Conservation (phyloP, 2,113 vertebrate genomes). For the Amphilophus citrinellus region DNA sequence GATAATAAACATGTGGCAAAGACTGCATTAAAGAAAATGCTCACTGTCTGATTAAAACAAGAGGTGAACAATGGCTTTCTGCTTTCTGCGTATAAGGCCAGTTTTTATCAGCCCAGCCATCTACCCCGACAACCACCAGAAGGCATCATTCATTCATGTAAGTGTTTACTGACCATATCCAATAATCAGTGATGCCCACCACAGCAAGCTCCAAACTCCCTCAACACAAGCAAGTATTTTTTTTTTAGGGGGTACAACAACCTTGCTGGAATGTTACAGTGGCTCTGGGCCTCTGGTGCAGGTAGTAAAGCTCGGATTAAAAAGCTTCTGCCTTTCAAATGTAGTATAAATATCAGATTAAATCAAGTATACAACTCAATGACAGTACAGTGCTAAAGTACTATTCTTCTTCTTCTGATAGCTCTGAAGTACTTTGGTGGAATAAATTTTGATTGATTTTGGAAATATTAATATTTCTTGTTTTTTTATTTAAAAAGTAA, state of each 20-base stretch:
- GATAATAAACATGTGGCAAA: no score
- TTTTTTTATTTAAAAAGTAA: no score
- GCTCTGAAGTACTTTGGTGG: background rate
- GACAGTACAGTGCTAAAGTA: background rate
- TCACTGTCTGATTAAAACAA: no score
- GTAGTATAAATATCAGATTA: background rate
- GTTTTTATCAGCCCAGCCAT: no score
- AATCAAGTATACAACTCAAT: background rate
- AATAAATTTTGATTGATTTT: no score
- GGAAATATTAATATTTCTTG: no score
- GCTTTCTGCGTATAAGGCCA: no score
- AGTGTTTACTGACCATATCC: background rate
- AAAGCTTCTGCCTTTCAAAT: background rate
- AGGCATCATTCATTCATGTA: no score
- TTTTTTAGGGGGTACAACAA: background rate
- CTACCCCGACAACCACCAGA: no score
- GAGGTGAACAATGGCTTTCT: no score
- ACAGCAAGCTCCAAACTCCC: background rate
- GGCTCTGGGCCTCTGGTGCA: background rate
- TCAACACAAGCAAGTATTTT: background rate
- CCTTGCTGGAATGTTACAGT: background rate
- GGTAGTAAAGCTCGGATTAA: background rate
- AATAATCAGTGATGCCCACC: background rate
- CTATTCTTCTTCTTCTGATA: background rate
- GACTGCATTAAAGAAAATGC: no score